Percentiles rank a stretch among this genome's conserved stretches.
Conservation (phyloP, 2,888 invertebrate genomes). For the Blera fallax region DNA sequence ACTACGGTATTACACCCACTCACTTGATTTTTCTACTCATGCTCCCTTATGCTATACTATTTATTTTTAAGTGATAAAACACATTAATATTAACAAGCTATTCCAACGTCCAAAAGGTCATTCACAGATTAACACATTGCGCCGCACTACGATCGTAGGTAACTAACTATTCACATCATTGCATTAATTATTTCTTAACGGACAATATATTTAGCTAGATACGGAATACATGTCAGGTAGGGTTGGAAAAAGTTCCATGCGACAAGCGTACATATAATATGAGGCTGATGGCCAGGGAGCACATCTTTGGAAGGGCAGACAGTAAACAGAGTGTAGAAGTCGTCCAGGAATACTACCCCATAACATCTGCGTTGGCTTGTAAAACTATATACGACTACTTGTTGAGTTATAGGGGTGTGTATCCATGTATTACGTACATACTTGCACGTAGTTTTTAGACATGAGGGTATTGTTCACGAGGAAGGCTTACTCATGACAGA, state of each 20-base stretch:
- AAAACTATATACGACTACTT: slow-evolving; percentile 18
- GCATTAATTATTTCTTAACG: slow-evolving; percentile 33
- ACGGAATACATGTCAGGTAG: slow-evolving; percentile 8
- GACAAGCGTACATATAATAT: slow-evolving; percentile 10
- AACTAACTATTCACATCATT: slow-evolving; percentile 21
- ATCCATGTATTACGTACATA: not conserved
- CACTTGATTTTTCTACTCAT: not conserved
- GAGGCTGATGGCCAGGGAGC: not conserved
- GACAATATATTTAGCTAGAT: slow-evolving; percentile 19
- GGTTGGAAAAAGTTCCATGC: not conserved
- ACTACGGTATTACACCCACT: too few relatives aligned
- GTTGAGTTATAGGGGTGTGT: slow-evolving; percentile 16
- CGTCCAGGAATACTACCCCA: not conserved
- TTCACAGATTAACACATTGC: slow-evolving; percentile 22
- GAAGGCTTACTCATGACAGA: not conserved
- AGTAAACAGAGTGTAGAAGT: slow-evolving; percentile 30
- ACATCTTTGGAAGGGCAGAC: slow-evolving; percentile 18
- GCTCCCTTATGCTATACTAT: not conserved
- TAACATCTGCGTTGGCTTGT: not conserved
- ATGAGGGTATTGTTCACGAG: not conserved
- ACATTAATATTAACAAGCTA: slow-evolving; percentile 1
- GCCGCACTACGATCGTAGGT: not conserved
- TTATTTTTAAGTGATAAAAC: not conserved
- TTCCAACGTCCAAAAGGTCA: not conserved
- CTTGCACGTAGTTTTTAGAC: not conserved